Evolutionary conservation across 2,797 vertebrate species (phyloP), one percentile per base, ranked within the genome.

Genomic region (Enteromius treurensis): DNA sequence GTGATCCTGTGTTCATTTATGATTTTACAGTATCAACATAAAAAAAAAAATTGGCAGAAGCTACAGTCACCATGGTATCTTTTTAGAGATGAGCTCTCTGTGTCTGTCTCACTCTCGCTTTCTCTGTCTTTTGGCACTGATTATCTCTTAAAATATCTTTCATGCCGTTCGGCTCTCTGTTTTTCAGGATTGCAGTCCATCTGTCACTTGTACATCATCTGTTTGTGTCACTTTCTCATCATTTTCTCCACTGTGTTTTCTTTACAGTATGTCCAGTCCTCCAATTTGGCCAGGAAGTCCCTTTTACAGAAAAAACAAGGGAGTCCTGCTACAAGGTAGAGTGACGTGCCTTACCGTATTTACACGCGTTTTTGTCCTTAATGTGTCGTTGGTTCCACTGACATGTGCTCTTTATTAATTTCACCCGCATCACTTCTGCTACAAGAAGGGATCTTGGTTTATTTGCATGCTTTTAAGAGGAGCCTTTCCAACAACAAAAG

Each of bases 281-380:
- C 95, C 96, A 79, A 93, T 96, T 90, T 97, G 96, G 96, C 94
- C 96, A 10, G 95, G 95, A 93, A 96, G 94, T 91, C 95, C 95
- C 89, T 96, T 96, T 90, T 96, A 96, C 94, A 96, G 96, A 93
- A 96, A 95, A 93, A 96, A 96, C 14, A 90, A 90, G 92, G 91
- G 89, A 92, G 95, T 96, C 86, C 95, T 97, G 87, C 94, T 97
- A 2, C 96, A 95, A 96, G 96, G 96, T 97, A 96, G 83, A 74
- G 78, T 88, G 17, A 80, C 34, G 1, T 51, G 5, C 26, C 40
- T 75, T 34, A 40, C 79, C 7, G 17, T 37, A 29, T 67, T 82
- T n/a, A 75, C 34, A 34, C 17, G 17, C 1, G 70, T 32, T 73
- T 73, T 49, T 58, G 23, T 67, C 58, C 17, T 67, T 42, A 17